Percentiles rank a stretch among this genome's conserved stretches.
These are phyloP conservation scores for Dendrolimus houi DNA, from an alignment of 2,888 invertebrate species.

Conservation along the genomic window DNA sequence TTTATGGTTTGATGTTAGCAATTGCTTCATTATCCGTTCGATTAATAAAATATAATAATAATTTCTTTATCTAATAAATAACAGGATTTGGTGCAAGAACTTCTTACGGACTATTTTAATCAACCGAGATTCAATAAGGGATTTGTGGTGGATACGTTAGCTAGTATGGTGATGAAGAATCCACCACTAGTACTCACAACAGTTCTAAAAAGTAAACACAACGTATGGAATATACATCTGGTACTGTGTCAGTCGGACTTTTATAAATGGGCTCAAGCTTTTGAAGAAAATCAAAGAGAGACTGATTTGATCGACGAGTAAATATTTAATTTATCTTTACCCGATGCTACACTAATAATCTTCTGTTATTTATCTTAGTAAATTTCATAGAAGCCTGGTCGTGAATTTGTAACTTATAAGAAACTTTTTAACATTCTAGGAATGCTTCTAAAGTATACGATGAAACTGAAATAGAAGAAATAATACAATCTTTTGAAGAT, in stretches of 20 bases:
- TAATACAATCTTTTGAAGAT: slow-evolving; percentile 39
- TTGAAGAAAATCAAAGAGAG: slow-evolving; percentile 48
- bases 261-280: slow-evolving; percentile 45
- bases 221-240: slow-evolving; percentile 49
- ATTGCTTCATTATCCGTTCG: not conserved
- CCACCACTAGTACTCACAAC: slow-evolving; percentile 43
- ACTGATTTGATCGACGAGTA: slow-evolving; percentile 43
- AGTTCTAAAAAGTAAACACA: slow-evolving; percentile 47
- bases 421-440: slow-evolving; percentile 16
- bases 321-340: slow-evolving; percentile 12
- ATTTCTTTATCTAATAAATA: slow-evolving; percentile 9
- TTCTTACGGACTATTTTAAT: slow-evolving; percentile 46
- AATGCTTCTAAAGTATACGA: slow-evolving; percentile 37
- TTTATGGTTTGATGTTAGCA: not conserved
- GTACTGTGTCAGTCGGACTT: slow-evolving; percentile 60
- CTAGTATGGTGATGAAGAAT: slow-evolving; percentile 46
- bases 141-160: slow-evolving; percentile 54
- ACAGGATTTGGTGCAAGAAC: slow-evolving; percentile 52
- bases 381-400: too few species aligned
- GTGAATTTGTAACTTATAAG: too few species aligned
- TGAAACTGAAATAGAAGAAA: slow-evolving; percentile 45
- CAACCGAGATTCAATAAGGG: slow-evolving; percentile 42
- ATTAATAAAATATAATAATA: slow-evolving; percentile 1
- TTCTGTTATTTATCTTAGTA: too few species aligned
- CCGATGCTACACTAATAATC: too few species aligned